Conservation (phyloP, 2,888 invertebrate species). For the Parnassius orleans region DNA sequence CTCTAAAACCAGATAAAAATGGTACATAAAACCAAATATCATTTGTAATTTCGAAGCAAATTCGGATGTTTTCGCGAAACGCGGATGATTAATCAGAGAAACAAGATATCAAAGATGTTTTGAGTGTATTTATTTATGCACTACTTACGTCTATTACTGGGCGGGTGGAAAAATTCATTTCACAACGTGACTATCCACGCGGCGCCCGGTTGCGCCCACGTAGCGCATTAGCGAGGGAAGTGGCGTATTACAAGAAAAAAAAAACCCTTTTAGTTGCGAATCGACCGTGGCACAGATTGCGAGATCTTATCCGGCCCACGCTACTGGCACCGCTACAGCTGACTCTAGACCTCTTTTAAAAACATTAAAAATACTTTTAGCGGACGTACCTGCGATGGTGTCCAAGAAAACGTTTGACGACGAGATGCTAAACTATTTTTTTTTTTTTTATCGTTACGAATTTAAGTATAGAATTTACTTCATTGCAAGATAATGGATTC, state of each 20-base stretch:
- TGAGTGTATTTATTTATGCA: constrained; percentile 23
- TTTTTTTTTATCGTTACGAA: background rate
- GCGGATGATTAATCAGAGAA: constrained; percentile 13
- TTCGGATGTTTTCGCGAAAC: constrained; percentile 2
- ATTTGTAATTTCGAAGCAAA: constrained; percentile 8
- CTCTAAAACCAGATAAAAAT: constrained; percentile 14
- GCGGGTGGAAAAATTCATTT: constrained; percentile 22
- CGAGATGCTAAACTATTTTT: constrained; percentile 22
- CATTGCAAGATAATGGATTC: no score
- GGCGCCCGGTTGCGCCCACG: constrained; percentile 45
- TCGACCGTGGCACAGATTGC: constrained; percentile 64
- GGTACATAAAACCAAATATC: constrained; percentile 1
- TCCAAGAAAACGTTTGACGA: constrained; percentile 29
- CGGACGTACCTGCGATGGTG: constrained; percentile 40
- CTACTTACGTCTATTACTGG: constrained; percentile 24
- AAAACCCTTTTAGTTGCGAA: constrained; percentile 49
- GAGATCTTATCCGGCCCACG: constrained; percentile 58
- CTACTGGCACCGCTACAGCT: constrained; percentile 52
- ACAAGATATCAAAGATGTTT: constrained; percentile 27
- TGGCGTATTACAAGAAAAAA: constrained; percentile 44
- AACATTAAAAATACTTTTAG: constrained; percentile 49
- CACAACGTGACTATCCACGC: constrained; percentile 25
- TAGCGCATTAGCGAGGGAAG: constrained; percentile 48
- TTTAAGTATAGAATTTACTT: background rate
- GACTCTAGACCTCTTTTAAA: constrained; percentile 43